Conservation (phyloP, 1,140 invertebrate species). For the Druon quercuslanigerum region DNA sequence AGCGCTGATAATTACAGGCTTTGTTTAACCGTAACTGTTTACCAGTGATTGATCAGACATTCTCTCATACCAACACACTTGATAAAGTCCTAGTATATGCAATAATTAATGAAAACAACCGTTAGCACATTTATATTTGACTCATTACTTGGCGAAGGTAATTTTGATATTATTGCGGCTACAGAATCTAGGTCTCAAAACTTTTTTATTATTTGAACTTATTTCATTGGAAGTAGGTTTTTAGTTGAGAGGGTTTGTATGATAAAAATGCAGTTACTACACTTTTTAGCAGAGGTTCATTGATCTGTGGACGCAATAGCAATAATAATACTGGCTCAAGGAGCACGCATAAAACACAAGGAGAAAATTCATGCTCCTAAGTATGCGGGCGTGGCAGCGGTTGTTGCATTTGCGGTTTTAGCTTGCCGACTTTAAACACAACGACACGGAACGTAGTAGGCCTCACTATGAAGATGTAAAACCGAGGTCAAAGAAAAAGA, state of each 20-base stretch:
- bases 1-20: constrained; percentile 21
- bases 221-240: too few relatives aligned
- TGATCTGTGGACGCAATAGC: not conserved
- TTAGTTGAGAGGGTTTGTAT: not conserved
- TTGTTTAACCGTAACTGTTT: constrained; percentile 28
- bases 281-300: not conserved
- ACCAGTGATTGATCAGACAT: constrained; percentile 24
- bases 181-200: not conserved
- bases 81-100: not conserved
- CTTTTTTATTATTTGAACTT: too few relatives aligned
- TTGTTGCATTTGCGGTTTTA: constrained; percentile 25
- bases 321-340: not conserved
- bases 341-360: not conserved
- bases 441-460: not conserved
- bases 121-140: constrained; percentile 8
- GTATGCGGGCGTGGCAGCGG: constrained; percentile 13
- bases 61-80: constrained; percentile 11
- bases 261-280: not conserved
- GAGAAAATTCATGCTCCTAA: not conserved
- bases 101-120: constrained; percentile 25
- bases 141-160: not conserved
- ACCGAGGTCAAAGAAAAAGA: constrained; percentile 4
- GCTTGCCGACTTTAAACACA: not conserved
- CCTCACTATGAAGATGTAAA: constrained; percentile 14
- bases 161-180: not conserved